A percentile compares a stretch with the other conserved stretches of the same genome.
These are phyloP conservation scores for Morone chrysops DNA, from an alignment of 2,113 vertebrate genomes.

Conservation along the genomic window DNA sequence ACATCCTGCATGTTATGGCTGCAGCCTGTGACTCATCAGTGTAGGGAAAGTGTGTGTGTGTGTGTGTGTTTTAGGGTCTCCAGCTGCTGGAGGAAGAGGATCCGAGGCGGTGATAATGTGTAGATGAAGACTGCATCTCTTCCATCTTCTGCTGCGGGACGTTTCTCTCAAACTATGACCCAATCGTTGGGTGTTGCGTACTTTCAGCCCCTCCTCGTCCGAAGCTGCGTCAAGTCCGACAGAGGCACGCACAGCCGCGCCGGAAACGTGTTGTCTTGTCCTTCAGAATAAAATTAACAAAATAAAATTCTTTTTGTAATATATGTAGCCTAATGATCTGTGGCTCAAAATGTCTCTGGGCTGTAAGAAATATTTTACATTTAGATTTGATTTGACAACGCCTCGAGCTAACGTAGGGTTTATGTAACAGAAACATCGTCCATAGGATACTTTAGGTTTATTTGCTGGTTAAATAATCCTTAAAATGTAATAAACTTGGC, in stretches of 20 bases:
- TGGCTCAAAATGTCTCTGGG: too few relatives aligned
- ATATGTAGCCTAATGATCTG: not conserved
- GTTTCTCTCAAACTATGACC: constrained; percentile 74
- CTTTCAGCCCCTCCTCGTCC: constrained; percentile 73
- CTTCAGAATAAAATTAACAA: too few relatives aligned
- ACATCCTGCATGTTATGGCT: not conserved
- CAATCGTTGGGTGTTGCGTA: constrained; percentile 72
- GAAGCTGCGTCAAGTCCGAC: constrained; percentile 1
- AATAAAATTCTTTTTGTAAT: too few relatives aligned
- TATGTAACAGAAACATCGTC: too few relatives aligned
- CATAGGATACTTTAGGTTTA: too few relatives aligned
- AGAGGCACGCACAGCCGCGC: not conserved
- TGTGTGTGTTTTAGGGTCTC: not conserved
- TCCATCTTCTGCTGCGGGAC: constrained; percentile 72
- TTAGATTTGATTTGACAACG: too few relatives aligned
- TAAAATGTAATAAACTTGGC: too few relatives aligned
- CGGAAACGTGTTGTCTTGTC: not conserved
- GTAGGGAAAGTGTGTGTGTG: not conserved
- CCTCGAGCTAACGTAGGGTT: too few relatives aligned
- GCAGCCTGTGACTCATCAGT: constrained; percentile 50
- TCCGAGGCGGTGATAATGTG: not conserved
- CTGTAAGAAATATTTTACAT: too few relatives aligned
- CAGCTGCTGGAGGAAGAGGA: not conserved
- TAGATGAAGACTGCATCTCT: constrained; percentile 3
- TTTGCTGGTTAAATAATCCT: too few relatives aligned